phyloP scores from a whole-genome alignment of 2,888 invertebrate species.

The Selenia dentaria region DNA sequence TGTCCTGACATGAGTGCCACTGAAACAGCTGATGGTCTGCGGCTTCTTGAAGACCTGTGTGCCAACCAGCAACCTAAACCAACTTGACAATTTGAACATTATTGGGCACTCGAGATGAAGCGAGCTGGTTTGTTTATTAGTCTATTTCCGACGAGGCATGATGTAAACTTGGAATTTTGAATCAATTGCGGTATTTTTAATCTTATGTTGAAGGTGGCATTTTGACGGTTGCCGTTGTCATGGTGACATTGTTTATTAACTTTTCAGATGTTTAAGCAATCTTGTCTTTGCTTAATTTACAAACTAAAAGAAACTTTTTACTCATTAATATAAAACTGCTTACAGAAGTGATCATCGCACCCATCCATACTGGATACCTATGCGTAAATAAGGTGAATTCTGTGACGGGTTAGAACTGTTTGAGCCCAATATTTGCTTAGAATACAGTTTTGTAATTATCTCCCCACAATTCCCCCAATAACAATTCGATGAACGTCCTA shows the following conservation, averaged over 20 bases:
- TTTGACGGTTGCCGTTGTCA: constrained; percentile 49
- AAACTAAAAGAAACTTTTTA: too few relatives aligned
- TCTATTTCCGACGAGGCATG: constrained; percentile 45
- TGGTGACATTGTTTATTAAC: constrained; percentile 13
- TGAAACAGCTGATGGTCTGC: constrained; percentile 31
- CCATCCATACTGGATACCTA: too few relatives aligned
- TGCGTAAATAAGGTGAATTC: too few relatives aligned
- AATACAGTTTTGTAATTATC: too few relatives aligned
- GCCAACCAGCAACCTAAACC: constrained; percentile 44
- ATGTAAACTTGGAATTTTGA: constrained; percentile 43
- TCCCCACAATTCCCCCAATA: too few relatives aligned
- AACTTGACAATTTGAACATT: constrained; percentile 55
- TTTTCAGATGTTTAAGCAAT: constrained; percentile 47
- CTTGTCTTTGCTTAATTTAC: too few relatives aligned
- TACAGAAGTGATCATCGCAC: too few relatives aligned
- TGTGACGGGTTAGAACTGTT: too few relatives aligned
- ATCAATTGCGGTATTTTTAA: constrained; percentile 34
- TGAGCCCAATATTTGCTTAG: too few relatives aligned
- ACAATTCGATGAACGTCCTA: too few relatives aligned
- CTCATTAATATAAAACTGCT: too few relatives aligned
- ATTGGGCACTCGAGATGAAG: constrained; percentile 46
- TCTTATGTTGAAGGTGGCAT: constrained; percentile 44
- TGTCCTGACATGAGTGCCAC: constrained; percentile 35
- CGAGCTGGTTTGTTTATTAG: constrained; percentile 3
- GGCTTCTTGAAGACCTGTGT: constrained; percentile 38